phyloP scores from a whole-genome alignment of 2,797 vertebrate genomes.

The Helostoma temminkii region DNA sequence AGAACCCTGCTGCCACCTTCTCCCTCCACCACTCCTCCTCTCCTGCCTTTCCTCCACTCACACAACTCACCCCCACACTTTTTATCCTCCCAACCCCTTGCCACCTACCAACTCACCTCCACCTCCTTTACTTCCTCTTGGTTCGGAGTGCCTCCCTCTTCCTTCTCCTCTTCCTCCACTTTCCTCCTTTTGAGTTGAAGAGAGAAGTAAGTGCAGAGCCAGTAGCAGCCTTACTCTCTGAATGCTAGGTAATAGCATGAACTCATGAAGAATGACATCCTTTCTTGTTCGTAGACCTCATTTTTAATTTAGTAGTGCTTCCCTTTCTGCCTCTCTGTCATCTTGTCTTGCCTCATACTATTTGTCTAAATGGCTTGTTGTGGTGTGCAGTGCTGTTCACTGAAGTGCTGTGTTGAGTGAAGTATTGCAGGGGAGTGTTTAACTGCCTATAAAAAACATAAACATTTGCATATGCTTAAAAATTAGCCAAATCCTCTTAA shows the following conservation, averaged over 20 bases:
- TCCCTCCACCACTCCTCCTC: constrained; percentile 48
- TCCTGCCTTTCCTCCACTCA: constrained; percentile 62
- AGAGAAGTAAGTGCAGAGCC: constrained; percentile 87
- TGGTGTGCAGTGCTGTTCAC: constrained; percentile 8
- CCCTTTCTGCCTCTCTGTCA: constrained; percentile 49
- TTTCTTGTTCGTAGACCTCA: constrained; percentile 68
- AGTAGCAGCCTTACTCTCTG: constrained; percentile 88
- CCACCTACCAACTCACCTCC: constrained; percentile 58
- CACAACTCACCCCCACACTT: constrained; percentile 59
- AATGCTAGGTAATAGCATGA: constrained; percentile 74
- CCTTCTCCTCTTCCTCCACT: constrained; percentile 76
- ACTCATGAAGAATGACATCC: constrained; percentile 71
- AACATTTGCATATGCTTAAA: background rate
- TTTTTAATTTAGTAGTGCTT: constrained; percentile 69
- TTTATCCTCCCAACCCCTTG: constrained; percentile 47
- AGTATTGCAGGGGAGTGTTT: constrained; percentile 20
- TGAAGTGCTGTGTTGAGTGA: constrained; percentile 4
- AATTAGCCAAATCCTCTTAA: background rate
- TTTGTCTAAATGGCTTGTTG: constrained; percentile 16
- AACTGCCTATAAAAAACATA: background rate
- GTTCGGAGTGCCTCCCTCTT: constrained; percentile 73
- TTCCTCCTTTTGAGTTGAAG: constrained; percentile 84
- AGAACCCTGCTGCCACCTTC: constrained; percentile 52
- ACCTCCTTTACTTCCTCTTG: constrained; percentile 67
- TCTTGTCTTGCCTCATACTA: constrained; percentile 20